Evolutionary conservation across 2,113 vertebrate genomes (phyloP), one percentile per base, ranked within the genome.

Genomic region (Hippocampus mohnikei): DNA sequence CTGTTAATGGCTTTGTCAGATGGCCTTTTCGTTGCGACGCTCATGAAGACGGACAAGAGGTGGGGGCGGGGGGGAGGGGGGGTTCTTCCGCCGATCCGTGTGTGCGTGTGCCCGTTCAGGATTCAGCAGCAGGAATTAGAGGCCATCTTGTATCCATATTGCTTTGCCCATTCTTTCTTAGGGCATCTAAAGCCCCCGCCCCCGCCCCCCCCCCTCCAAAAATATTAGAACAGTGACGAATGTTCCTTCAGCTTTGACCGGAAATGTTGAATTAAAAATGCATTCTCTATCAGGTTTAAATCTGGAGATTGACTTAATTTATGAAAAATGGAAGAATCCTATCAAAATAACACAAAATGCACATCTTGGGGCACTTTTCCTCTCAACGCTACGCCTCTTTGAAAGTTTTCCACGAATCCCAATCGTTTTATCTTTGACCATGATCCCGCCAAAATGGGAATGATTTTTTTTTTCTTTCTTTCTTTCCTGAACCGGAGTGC

Each of bases 1-100:
- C 81, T 75, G 83, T 88, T 91, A 91, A 91, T 90, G 84, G 88
- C 88, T 91, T 89, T 91, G 90, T 90, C 90, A 90, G 87, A 91
- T 87, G 86, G 86, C 86, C 85, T 85, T 83, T 89, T 89, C 84
- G 87, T 83, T 74, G 79, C 10, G 77, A 83, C 80, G 81, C 81
- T 89, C 87, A 86, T 40, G 55, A 81, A 84, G 85, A 89, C 83
- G 69, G 86, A 78, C 85, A 79, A 27, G 33, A 6, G 33, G 33
- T 5, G 33, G 33, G 33, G 33, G 33, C 29, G 29, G 55, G 70
- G 63, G 21, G 61, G 81, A 1, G 15, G 15, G 46, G 46, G 46
- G 46, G 3, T 4, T 1, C 12, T 15, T 3, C 46, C 46, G 3
- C 13, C 15, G 46, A 16, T 50, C 46, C 5, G 40, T 67, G 41